Base-by-base conservation (phyloP, 2,888 invertebrate genomes). In the Cryptocephalus moraei region DNA sequence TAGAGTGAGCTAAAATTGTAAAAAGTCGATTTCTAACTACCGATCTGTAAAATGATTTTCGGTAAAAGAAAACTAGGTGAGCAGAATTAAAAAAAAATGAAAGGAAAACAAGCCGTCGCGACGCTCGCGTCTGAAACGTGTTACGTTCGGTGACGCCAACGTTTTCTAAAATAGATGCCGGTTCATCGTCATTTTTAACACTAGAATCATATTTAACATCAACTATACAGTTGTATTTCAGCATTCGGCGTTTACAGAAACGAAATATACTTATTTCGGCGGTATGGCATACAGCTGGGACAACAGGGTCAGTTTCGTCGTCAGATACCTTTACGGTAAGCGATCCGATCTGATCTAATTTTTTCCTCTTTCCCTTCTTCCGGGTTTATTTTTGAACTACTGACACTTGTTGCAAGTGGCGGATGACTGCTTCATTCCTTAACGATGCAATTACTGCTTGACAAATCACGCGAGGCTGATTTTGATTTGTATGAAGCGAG, bases 271-370 rank as follows among this genome's bases (percentile, higher is more conserved):
- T 22, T 22, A 22, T 22, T 22, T 22, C 22, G 6, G 22, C 22
- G 6, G 32, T 39, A 87, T 87, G 87, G 84, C 86, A 49, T 86
- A 86, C 73, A 79, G 81, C 64, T 89, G 88, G 88, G 85, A 88
- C 66, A 88, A 84, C 72, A 78, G 89, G 67, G 87, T 89, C 55
- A 81, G 79, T 65, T 89, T 88, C 70, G 82, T 88, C 65, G 86
- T 88, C 59, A 80, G 81, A 68, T 85, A 84, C 71, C 79, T 88
- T 62, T 89, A 88, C 66, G 88, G 88, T 88, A 73, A 81, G 82
- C 76, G 39, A 32, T 22, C 22, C 6, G 22, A 22, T 22, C 22
- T 22, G 6, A 22, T 22, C 22, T 22, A 22, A 22, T 22, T 22
- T 22, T 22, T 22, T 22, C 22, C 22, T 22, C 22, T 6, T 22